Evolutionary conservation across 2,888 invertebrate genomes (phyloP).

Genomic region (Amphipoea oculea): DNA sequence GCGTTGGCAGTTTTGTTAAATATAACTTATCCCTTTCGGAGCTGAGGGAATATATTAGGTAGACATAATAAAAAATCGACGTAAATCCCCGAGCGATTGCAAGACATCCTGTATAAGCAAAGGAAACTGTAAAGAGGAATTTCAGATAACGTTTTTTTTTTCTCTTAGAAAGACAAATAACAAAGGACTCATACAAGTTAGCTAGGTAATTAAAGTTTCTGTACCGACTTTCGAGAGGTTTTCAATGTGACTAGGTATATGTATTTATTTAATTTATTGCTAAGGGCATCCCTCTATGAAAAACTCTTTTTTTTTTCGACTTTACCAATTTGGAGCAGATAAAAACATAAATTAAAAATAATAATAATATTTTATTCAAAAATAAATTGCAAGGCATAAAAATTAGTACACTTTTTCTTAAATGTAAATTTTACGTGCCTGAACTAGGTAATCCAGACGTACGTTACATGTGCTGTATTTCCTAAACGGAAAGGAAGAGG

Average conservation of each 20-base stretch:
- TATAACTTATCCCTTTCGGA: conserved; percentile 33
- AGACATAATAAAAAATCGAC: conserved; percentile 55
- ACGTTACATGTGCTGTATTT: background rate
- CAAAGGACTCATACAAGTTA: conserved; percentile 30
- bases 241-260: background rate
- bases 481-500: background rate
- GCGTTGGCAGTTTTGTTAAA: conserved; percentile 25
- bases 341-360: too few relatives aligned
- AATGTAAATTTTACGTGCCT: background rate
- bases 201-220: conserved; percentile 33
- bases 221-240: conserved; percentile 7
- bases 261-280: background rate
- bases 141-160: conserved; percentile 20
- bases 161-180: conserved; percentile 45
- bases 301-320: background rate
- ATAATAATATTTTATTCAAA: too few relatives aligned
- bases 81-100: conserved; percentile 44
- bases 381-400: too few relatives aligned
- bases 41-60: conserved; percentile 43
- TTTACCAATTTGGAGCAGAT: background rate
- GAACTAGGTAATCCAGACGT: background rate
- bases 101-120: conserved; percentile 53
- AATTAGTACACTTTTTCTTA: background rate
- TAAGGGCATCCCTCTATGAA: background rate
- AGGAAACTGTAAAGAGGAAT: conserved; percentile 38